A percentile compares a stretch with the other conserved stretches of the same genome.
Conservation (phyloP, 2,113 vertebrate genomes). For the Pica pica region DNA sequence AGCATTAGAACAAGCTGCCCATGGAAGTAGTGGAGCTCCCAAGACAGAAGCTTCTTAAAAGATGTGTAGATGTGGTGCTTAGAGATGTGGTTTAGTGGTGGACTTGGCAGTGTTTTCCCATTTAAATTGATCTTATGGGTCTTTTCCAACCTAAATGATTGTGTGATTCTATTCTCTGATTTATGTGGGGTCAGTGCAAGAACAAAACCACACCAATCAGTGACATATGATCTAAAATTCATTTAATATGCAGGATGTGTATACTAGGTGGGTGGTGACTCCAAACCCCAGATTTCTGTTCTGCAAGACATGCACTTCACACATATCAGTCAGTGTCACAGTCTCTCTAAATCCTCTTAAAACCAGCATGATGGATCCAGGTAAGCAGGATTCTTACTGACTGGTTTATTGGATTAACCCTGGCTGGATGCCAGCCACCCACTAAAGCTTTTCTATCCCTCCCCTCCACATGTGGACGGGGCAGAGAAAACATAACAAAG, state of each 20-base stretch:
- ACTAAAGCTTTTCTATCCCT: neutral
- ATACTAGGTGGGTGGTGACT: neutral
- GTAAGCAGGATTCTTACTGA: neutral
- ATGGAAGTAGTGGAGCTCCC: neutral
- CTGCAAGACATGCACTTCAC: neutral
- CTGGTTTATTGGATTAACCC: neutral
- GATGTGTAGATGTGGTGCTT: neutral
- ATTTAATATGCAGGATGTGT: neutral
- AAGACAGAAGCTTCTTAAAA: neutral
- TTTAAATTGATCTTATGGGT: neutral
- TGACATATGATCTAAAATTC: neutral
- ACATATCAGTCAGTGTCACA: neutral
- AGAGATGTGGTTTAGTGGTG: neutral
- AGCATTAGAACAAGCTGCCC: neutral
- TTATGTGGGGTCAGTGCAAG: neutral
- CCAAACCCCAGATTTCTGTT: neutral
- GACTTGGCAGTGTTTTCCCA: fast-evolving
- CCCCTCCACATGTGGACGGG: fast-evolving
- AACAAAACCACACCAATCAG: neutral
- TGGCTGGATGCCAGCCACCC: neutral
- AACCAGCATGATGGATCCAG: neutral
- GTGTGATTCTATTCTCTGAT: neutral
- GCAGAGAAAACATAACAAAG: neutral
- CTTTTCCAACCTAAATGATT: neutral
- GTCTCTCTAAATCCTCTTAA: neutral